phyloP scores from a whole-genome alignment of 2,113 vertebrate genomes.

The Myiozetetes cayanensis region DNA sequence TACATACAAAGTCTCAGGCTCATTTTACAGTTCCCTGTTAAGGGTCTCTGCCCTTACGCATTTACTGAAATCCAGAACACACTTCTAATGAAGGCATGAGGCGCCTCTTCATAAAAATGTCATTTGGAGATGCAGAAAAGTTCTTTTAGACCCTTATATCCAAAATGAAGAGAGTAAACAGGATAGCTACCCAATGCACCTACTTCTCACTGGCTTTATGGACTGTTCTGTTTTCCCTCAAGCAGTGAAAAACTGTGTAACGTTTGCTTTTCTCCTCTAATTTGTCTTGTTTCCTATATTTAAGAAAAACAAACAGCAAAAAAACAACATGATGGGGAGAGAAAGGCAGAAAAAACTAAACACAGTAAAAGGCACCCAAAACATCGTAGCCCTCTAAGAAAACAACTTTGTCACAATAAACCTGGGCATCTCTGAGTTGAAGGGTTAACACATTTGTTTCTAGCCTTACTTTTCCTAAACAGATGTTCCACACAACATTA shows the following conservation, averaged over 20 bases:
- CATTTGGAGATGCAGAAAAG: neutral
- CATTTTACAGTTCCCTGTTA: neutral
- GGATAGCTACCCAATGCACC: neutral
- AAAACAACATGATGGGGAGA: neutral
- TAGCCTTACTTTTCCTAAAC: constrained; percentile 12
- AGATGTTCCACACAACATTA: constrained; percentile 42
- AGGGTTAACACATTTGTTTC: constrained; percentile 50
- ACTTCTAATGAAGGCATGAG: rapidly evolving
- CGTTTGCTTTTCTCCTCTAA: neutral
- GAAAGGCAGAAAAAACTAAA: neutral
- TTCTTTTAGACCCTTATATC: neutral
- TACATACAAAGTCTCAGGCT: neutral
- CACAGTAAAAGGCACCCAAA: neutral
- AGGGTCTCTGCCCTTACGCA: neutral
- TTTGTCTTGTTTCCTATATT: neutral
- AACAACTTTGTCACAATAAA: neutral
- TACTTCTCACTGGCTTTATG: neutral
- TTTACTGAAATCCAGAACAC: neutral
- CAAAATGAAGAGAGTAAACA: neutral
- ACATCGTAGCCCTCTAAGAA: neutral
- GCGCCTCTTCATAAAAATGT: neutral
- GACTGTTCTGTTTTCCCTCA: neutral
- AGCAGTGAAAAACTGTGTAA: neutral
- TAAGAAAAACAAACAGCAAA: neutral
- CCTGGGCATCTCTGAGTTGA: neutral